Conservation (phyloP, 2,888 invertebrate genomes). For the Choreutis nemorana region DNA sequence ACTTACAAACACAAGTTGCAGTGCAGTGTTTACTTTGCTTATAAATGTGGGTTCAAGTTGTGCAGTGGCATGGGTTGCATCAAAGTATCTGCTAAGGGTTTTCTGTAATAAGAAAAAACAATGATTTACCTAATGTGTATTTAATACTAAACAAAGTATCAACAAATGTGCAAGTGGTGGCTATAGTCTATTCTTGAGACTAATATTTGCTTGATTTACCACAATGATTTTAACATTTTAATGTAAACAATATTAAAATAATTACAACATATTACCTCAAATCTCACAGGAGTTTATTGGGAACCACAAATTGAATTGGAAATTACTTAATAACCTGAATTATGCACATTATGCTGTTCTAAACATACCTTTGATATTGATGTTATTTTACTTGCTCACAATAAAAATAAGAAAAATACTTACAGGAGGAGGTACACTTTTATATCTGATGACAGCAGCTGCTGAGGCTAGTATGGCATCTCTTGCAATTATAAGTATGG, state of each 20-base stretch:
- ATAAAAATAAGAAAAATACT: no score
- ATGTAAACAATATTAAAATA: background rate
- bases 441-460: constrained; percentile 90
- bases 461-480: constrained; percentile 84
- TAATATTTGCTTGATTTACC: no score
- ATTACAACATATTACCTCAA: background rate
- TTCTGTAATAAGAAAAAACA: constrained; percentile 65
- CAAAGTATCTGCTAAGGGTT: constrained; percentile 87
- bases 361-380: no score
- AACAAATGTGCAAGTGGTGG: no score
- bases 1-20: constrained; percentile 79
- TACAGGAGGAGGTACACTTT: constrained; percentile 89
- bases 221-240: no score
- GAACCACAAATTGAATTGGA: background rate
- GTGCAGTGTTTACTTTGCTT: constrained; percentile 94
- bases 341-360: no score
- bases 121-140: constrained; percentile 3
- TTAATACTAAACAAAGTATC: no score
- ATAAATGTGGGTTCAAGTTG: constrained; percentile 91
- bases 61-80: constrained; percentile 92
- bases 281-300: background rate
- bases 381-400: no score
- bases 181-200: no score
- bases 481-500: constrained; percentile 82
- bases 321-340: background rate